Conservation (phyloP, 2,113 vertebrate species). For the Otis tarda region DNA sequence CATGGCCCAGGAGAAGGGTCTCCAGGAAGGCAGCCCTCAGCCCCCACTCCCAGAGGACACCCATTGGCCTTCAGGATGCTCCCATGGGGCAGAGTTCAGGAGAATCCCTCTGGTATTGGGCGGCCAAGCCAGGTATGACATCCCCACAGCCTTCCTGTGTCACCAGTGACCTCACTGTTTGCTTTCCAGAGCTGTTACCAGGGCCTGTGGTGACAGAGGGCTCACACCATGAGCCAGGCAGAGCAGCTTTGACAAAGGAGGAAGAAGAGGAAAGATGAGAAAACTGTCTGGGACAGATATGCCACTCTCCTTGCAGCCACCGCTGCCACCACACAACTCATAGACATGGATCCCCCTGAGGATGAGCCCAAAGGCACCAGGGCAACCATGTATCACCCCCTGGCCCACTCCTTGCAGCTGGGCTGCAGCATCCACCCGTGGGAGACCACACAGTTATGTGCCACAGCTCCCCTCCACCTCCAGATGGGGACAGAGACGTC, state of each 20-base stretch:
- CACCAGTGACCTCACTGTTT: neutral
- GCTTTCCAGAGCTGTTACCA: neutral
- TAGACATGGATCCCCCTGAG: neutral
- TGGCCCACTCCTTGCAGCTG: neutral
- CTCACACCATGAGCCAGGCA: neutral
- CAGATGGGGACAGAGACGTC: neutral
- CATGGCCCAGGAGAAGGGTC: neutral
- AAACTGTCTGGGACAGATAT: neutral
- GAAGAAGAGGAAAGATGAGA: neutral
- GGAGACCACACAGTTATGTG: neutral
- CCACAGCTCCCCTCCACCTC: neutral
- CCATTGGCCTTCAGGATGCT: neutral
- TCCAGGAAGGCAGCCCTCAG: neutral
- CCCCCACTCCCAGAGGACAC: neutral
- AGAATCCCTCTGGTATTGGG: neutral
- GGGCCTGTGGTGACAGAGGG: neutral
- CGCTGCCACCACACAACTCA: neutral
- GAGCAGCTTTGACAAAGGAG: neutral
- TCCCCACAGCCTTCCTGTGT: too few species aligned
- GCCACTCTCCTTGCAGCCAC: neutral
- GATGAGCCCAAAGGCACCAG: neutral
- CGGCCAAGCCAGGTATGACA: neutral
- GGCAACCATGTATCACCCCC: fast-evolving
- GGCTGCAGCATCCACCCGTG: neutral
- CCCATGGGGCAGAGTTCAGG: neutral